Percentiles rank a stretch among this genome's conserved stretches.
phyloP scores from a whole-genome alignment of 2,888 invertebrate species.

The Apantesis nais region DNA sequence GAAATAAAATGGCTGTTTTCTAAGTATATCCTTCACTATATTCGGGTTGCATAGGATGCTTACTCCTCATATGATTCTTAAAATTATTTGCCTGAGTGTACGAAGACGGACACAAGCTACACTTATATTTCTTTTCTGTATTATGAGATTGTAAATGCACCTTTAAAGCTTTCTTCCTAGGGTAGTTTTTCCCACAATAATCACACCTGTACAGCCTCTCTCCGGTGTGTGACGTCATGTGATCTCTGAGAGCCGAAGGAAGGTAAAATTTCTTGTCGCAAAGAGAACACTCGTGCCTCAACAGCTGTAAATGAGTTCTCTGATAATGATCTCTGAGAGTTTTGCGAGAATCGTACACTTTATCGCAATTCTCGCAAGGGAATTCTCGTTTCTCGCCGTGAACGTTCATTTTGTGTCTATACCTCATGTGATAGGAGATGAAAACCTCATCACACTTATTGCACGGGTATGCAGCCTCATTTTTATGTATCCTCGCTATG shows the following conservation, averaged over 20 bases:
- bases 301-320: slow-evolving; percentile 55
- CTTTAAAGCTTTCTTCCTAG: slow-evolving; percentile 70
- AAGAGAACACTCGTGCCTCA: slow-evolving; percentile 68
- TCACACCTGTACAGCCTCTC: slow-evolving; percentile 79
- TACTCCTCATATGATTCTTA: slow-evolving; percentile 78
- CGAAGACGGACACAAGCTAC: slow-evolving; percentile 71
- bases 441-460: slow-evolving; percentile 51
- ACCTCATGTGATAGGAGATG: slow-evolving; percentile 47
- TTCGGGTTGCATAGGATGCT: slow-evolving; percentile 53
- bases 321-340: slow-evolving; percentile 59
- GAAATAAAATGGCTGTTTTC: neutral
- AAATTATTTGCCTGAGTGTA: slow-evolving; percentile 80
- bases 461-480: slow-evolving; percentile 54
- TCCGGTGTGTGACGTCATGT: slow-evolving; percentile 81
- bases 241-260: slow-evolving; percentile 71
- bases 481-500: slow-evolving; percentile 50
- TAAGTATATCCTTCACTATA: slow-evolving; percentile 16
- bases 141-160: slow-evolving; percentile 82
- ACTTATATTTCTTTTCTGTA: slow-evolving; percentile 76
- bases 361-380: slow-evolving; percentile 59
- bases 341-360: slow-evolving; percentile 59
- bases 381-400: slow-evolving; percentile 57
- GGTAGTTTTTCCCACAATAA: slow-evolving; percentile 81
- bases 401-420: slow-evolving; percentile 56
- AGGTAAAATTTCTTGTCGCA: slow-evolving; percentile 72